A percentile compares a stretch with the other conserved stretches of the same genome.
Evolutionary conservation across 30 jellyfish, hydroid and myxozoan genomes (phyloP).

Genomic region (Pseudorhiza aurosa): DNA sequence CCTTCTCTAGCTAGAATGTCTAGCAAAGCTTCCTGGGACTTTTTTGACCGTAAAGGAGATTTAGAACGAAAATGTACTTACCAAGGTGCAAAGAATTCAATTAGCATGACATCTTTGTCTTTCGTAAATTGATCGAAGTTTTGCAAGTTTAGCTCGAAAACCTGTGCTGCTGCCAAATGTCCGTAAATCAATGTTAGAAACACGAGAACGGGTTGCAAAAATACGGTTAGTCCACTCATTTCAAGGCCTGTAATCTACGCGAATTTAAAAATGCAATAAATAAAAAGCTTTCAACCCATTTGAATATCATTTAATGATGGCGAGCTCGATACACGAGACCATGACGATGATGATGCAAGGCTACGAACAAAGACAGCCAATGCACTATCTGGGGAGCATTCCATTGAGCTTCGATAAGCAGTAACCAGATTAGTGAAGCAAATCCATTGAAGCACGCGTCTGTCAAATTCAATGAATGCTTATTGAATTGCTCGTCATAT

Average conservation of each 20-base stretch:
- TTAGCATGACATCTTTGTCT: constrained; percentile 97
- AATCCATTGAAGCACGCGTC: constrained; percentile 57
- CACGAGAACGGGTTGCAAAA: not conserved
- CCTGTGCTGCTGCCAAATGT: constrained; percentile 57
- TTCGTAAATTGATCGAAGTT: constrained; percentile 87
- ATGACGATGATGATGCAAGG: not conserved
- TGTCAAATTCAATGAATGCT: constrained; percentile 64
- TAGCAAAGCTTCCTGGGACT: too few relatives aligned
- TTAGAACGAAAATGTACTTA: constrained; percentile 19
- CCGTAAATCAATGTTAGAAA: not conserved
- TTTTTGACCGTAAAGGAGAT: too few relatives aligned
- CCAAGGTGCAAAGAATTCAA: constrained; percentile 97
- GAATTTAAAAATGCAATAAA: not conserved
- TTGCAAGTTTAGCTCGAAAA: constrained; percentile 79
- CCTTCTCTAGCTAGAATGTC: too few relatives aligned
- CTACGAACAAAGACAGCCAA: not conserved
- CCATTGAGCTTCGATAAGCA: constrained; percentile 80
- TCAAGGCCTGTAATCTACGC: not conserved
- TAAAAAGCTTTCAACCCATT: constrained; percentile 24
- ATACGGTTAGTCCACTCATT: constrained; percentile 3
- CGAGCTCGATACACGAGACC: too few relatives aligned
- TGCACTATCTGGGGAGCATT: constrained; percentile 26
- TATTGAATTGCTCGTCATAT: constrained; percentile 32
- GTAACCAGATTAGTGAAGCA: constrained; percentile 78
- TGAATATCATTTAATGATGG: not conserved